Conservation (phyloP, 1,140 invertebrate species). For the Drosophila arawakana region DNA sequence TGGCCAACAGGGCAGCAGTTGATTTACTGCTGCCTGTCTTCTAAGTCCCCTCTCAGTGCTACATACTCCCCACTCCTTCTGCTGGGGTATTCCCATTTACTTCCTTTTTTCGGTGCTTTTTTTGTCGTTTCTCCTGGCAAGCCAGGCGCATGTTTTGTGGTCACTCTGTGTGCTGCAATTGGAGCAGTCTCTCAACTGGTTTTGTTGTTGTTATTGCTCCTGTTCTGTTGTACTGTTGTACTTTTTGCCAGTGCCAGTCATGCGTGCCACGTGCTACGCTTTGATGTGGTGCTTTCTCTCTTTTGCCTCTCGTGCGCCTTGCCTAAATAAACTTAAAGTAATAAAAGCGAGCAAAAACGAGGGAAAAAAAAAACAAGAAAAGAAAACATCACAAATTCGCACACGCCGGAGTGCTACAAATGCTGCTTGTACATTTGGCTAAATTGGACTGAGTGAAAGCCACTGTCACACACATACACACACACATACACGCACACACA, state of each 20-base stretch:
- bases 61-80: neutral
- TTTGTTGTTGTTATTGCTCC: conserved; percentile 29
- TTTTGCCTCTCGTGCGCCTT: conserved; percentile 30
- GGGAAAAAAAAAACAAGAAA: conserved; percentile 27
- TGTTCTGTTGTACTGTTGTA: conserved; percentile 49
- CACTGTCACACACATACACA: conserved; percentile 46
- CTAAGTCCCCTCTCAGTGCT: neutral
- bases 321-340: conserved; percentile 81
- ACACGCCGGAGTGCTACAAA: conserved; percentile 52
- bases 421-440: conserved; percentile 74
- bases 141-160: conserved; percentile 74
- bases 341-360: conserved; percentile 66
- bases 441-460: conserved; percentile 77
- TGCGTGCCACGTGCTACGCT: conserved; percentile 79
- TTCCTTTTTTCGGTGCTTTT: conserved; percentile 26
- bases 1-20: conserved; percentile 71
- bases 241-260: conserved; percentile 78
- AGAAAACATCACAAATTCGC: conserved; percentile 39
- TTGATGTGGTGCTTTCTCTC: conserved; percentile 68
- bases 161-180: conserved; percentile 77
- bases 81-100: conserved; percentile 20
- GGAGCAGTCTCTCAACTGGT: conserved; percentile 45
- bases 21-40: conserved; percentile 63
- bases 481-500: conserved; percentile 36
- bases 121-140: conserved; percentile 23